phyloP scores from a whole-genome alignment of 2,888 invertebrate genomes.

The Agonopterix heracliana region DNA sequence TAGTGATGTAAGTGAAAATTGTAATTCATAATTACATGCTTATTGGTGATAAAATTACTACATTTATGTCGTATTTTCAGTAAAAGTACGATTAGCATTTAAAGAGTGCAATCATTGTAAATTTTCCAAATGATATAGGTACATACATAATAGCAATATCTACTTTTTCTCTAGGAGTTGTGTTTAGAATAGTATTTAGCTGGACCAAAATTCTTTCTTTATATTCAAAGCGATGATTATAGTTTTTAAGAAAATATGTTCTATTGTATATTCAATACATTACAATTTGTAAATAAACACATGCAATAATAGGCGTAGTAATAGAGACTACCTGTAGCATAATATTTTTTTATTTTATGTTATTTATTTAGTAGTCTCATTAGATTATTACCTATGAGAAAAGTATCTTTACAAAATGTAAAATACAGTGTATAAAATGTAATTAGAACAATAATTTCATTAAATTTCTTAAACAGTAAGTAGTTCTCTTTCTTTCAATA shows the following conservation, averaged over 20 bases:
- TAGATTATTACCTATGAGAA: constrained; percentile 45
- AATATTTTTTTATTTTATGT: constrained; percentile 45
- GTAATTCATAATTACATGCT: constrained; percentile 7
- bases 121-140: constrained; percentile 30
- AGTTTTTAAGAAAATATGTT: constrained; percentile 42
- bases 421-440: constrained; percentile 70
- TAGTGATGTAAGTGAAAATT: constrained; percentile 9
- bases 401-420: constrained; percentile 57
- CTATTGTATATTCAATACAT: constrained; percentile 58
- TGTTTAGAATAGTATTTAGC: constrained; percentile 72
- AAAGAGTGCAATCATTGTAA: constrained; percentile 38
- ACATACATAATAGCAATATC: constrained; percentile 53
- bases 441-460: constrained; percentile 72
- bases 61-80: constrained; percentile 6
- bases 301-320: constrained; percentile 68
- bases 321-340: constrained; percentile 50
- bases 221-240: constrained; percentile 54
- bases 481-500: neutral
- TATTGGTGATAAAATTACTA: constrained; percentile 6
- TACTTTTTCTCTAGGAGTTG: constrained; percentile 58
- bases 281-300: constrained; percentile 59
- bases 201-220: constrained; percentile 72
- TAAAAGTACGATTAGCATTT: neutral
- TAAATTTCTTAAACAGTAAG: constrained; percentile 67
- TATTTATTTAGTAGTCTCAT: constrained; percentile 63